phyloP scores from a whole-genome alignment of 2,888 invertebrate species.

The Drosophila koepferae region DNA sequence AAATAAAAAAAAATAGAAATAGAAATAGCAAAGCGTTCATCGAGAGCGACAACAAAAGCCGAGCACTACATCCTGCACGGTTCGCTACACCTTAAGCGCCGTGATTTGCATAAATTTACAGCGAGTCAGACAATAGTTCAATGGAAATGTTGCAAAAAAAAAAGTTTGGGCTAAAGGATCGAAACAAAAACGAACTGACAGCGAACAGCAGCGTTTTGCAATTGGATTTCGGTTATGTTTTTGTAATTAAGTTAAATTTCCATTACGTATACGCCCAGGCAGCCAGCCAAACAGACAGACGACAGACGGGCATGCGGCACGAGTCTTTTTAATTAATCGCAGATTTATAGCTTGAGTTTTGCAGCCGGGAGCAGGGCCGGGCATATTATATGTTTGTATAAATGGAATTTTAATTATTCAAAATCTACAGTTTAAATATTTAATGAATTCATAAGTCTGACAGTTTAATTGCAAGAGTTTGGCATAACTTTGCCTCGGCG shows the following conservation, averaged over 20 bases:
- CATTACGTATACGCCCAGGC: constrained; percentile 68
- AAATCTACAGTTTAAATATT: constrained; percentile 80
- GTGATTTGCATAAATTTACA: constrained; percentile 76
- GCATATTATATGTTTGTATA: constrained; percentile 39
- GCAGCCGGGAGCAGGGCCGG: constrained; percentile 10
- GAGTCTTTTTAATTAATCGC: constrained; percentile 75
- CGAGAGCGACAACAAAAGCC: constrained; percentile 53
- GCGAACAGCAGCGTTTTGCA: constrained; percentile 55
- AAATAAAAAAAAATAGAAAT: background rate
- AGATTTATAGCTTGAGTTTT: constrained; percentile 73
- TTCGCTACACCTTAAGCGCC: constrained; percentile 46
- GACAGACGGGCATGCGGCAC: constrained; percentile 1
- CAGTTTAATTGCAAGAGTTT: constrained; percentile 81
- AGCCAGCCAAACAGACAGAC: background rate
- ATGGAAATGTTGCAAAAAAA: constrained; percentile 23
- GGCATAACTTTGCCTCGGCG: constrained; percentile 58
- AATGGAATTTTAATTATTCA: constrained; percentile 81
- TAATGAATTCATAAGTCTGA: constrained; percentile 81
- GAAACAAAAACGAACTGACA: constrained; percentile 27
- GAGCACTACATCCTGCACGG: constrained; percentile 43
- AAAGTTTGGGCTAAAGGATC: background rate
- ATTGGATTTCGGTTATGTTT: constrained; percentile 75
- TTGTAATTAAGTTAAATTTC: constrained; percentile 78
- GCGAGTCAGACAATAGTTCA: constrained; percentile 53
- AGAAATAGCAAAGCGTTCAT: constrained; percentile 38